phyloP scores from a whole-genome alignment of 2,888 invertebrate species.

The Idaea aversata region DNA sequence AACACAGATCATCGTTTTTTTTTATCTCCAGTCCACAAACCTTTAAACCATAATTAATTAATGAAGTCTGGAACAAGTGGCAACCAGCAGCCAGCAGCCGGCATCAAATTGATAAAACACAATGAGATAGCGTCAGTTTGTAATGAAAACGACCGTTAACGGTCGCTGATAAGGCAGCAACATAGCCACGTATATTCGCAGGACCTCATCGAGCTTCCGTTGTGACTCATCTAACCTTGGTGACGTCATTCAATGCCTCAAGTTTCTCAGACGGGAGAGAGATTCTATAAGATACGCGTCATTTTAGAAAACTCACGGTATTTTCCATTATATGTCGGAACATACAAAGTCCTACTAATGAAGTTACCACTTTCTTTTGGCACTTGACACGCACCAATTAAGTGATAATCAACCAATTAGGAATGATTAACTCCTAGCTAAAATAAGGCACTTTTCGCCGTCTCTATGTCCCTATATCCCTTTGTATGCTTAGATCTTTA shows the following conservation, averaged over 20 bases:
- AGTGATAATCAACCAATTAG: not conserved
- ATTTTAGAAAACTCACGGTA: not conserved
- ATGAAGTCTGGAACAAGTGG: no score
- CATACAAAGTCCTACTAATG: not conserved
- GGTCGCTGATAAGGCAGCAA: not conserved
- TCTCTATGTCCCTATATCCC: no score
- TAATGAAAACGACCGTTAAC: not conserved
- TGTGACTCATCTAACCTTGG: not conserved
- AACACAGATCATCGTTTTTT: no score
- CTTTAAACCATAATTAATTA: no score
- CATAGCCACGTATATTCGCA: not conserved
- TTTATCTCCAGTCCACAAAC: no score
- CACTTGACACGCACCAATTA: not conserved
- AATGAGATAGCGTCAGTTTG: not conserved
- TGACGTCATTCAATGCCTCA: not conserved
- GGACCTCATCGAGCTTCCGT: not conserved
- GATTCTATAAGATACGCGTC: not conserved
- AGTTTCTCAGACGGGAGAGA: not conserved
- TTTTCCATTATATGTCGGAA: not conserved
- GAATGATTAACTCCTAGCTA: not conserved
- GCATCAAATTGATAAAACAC: not conserved
- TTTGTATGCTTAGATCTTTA: no score
- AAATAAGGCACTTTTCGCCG: no score
- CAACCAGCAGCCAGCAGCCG: not conserved
- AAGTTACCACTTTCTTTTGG: not conserved